These are phyloP conservation scores for Clavelina lepadiformis DNA, from an alignment of 23 tunicate genomes.

Conservation along the genomic window DNA sequence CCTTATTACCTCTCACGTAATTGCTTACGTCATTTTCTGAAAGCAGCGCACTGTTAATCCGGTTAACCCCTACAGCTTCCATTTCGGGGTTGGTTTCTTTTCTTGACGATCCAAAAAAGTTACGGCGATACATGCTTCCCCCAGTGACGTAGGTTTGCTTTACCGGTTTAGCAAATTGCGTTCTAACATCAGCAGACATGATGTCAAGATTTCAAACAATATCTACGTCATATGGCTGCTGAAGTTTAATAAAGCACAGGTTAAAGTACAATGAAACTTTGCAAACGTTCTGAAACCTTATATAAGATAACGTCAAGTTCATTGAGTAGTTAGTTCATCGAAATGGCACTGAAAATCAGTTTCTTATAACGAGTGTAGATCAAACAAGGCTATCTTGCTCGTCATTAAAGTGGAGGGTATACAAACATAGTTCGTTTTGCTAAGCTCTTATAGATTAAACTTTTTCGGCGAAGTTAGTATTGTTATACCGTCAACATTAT, in stretches of 20 bases:
- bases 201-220: background rate
- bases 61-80: constrained; percentile 4
- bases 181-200: constrained; percentile 21
- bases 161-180: background rate
- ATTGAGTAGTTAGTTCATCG: too few relatives aligned
- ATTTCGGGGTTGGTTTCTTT: background rate
- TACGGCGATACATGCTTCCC: constrained; percentile 1
- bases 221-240: background rate
- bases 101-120: background rate
- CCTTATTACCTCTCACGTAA: constrained; percentile 5
- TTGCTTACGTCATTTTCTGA: constrained; percentile 12
- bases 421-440: too few relatives aligned
- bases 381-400: too few relatives aligned
- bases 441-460: too few relatives aligned
- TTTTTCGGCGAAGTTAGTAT: too few relatives aligned
- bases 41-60: constrained; percentile 40
- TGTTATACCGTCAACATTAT: too few relatives aligned
- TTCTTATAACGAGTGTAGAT: too few relatives aligned
- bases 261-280: too few relatives aligned
- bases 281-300: too few relatives aligned
- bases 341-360: too few relatives aligned
- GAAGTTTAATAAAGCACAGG: background rate
- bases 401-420: too few relatives aligned
- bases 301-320: too few relatives aligned
- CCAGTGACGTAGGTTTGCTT: constrained; percentile 17